phyloP scores from a whole-genome alignment of 2,888 invertebrate genomes.

The Callosobruchus maculatus region DNA sequence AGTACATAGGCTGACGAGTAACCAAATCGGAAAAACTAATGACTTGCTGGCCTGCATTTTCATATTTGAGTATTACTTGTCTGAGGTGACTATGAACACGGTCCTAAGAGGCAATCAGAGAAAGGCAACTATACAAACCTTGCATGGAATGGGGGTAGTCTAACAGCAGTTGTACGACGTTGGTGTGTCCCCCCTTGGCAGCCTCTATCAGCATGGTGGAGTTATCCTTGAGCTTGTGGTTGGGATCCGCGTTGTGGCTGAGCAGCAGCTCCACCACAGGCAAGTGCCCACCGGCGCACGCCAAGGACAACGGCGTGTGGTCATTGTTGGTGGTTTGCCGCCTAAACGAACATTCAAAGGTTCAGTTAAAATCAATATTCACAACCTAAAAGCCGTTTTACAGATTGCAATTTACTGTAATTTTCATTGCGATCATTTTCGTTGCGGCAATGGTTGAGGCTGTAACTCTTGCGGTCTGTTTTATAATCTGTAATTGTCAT shows the following conservation, averaged over 20 bases:
- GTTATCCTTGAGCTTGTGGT: constrained; percentile 96
- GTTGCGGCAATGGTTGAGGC: too few relatives aligned
- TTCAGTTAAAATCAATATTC: background rate
- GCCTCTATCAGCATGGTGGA: constrained; percentile 98
- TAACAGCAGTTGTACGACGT: constrained; percentile 89
- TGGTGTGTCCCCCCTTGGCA: constrained; percentile 95
- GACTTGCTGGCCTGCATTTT: too few relatives aligned
- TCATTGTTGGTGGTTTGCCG: constrained; percentile 91
- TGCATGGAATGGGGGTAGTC: constrained; percentile 91
- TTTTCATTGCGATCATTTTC: too few relatives aligned
- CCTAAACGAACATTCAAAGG: constrained; percentile 11
- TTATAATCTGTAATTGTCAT: too few relatives aligned
- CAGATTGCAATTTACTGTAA: too few relatives aligned
- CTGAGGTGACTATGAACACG: too few relatives aligned
- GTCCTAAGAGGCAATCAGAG: constrained; percentile 40
- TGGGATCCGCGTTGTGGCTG: constrained; percentile 89
- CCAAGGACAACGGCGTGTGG: constrained; percentile 93
- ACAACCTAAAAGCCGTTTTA: too few relatives aligned
- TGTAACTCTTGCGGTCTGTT: too few relatives aligned
- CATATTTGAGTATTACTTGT: too few relatives aligned
- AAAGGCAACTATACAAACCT: background rate
- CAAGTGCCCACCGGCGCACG: constrained; percentile 94
- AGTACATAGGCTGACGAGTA: too few relatives aligned
- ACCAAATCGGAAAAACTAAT: too few relatives aligned
- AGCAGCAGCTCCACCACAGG: constrained; percentile 90